Conservation (phyloP, 2,113 vertebrate species). For the Paraplagusia blochii region DNA sequence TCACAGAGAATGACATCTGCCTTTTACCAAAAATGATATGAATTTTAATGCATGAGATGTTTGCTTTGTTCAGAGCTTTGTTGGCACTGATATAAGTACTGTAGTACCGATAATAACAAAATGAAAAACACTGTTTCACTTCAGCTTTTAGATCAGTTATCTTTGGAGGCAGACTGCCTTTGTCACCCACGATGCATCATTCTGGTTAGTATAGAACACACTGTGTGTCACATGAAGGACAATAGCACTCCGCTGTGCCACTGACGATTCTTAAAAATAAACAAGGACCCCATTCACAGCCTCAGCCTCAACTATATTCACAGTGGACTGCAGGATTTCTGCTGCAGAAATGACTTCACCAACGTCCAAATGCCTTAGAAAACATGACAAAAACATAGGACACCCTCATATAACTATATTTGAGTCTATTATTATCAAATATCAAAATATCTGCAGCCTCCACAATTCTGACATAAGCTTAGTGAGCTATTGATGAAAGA, state of each 20-base stretch:
- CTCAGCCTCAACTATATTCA: conserved; percentile 6
- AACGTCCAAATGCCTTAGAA: conserved; percentile 5
- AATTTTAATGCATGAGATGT: no score
- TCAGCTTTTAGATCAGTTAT: conserved; percentile 8
- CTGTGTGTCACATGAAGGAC: conserved; percentile 51
- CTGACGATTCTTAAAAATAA: conserved; percentile 5
- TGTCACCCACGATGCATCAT: conserved; percentile 44
- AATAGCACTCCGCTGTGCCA: conserved; percentile 61
- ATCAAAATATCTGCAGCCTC: no score
- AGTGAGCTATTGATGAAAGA: not conserved
- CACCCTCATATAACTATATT: no score
- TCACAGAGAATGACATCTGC: no score
- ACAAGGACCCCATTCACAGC: conserved; percentile 51
- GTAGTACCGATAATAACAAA: no score
- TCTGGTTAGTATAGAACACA: conserved; percentile 39
- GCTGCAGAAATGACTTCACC: conserved; percentile 5
- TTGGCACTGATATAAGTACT: no score
- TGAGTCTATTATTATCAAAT: no score
- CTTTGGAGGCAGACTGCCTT: conserved; percentile 23
- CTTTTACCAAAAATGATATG: no score
- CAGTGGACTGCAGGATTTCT: conserved; percentile 3
- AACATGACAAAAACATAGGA: not conserved
- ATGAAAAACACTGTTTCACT: no score
- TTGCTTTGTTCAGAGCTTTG: no score
- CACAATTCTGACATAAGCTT: no score